A percentile compares a stretch with the other conserved stretches of the same genome.
phyloP scores from a whole-genome alignment of 2,113 vertebrate species.

The Ceyx margarethae region DNA sequence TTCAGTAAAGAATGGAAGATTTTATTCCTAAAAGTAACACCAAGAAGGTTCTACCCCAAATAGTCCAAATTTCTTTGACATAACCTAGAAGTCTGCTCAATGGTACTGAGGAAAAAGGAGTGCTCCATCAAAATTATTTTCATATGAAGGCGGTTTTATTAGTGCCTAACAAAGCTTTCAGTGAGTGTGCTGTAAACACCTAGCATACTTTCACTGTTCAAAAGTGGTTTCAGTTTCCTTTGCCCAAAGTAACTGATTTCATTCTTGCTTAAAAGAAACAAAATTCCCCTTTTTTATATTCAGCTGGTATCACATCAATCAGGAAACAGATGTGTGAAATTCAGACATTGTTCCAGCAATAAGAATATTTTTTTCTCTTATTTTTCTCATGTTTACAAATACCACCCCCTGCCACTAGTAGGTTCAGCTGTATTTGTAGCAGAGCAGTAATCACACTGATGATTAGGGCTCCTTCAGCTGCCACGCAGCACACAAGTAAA shows the following conservation, averaged over 20 bases:
- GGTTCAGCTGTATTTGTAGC: neutral
- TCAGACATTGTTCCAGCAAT: neutral
- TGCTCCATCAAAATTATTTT: neutral
- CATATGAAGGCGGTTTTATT: neutral
- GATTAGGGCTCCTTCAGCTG: neutral
- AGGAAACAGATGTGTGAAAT: neutral
- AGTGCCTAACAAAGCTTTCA: neutral
- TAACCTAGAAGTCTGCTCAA: neutral
- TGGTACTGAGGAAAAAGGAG: neutral
- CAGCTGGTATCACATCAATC: neutral
- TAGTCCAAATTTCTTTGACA: neutral
- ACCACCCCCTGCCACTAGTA: neutral
- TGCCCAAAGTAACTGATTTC: neutral
- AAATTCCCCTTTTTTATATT: neutral
- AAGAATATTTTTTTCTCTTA: neutral
- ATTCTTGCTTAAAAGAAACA: neutral
- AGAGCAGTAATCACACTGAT: neutral
- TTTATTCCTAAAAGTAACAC: neutral
- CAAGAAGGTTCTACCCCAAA: neutral
- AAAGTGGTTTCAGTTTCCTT: neutral
- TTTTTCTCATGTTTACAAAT: neutral
- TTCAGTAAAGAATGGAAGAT: neutral
- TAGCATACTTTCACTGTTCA: neutral
- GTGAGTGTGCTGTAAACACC: neutral
- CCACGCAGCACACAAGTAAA: accelerated